Evolutionary conservation across 2,113 vertebrate genomes (phyloP).

Genomic region (Mus spicilegus): DNA sequence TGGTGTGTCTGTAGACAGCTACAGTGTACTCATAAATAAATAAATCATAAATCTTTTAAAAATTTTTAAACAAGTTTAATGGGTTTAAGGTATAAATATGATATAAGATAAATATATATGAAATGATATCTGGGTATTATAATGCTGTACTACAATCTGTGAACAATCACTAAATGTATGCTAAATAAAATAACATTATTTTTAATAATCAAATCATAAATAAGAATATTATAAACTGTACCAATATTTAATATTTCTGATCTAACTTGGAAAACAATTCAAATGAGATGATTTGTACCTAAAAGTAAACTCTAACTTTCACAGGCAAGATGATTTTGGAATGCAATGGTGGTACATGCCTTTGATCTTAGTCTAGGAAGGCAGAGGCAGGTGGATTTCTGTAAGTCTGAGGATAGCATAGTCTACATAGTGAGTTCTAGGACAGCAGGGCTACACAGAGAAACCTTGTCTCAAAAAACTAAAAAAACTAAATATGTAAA

Average conservation of each 20-base stretch:
- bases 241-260: neutral
- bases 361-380: neutral
- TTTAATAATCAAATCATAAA: neutral
- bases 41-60: too few species aligned
- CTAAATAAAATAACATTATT: neutral
- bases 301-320: neutral
- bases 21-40: too few species aligned
- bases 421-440: neutral
- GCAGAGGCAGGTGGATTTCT: neutral
- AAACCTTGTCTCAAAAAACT: neutral
- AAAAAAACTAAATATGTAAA: neutral
- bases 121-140: neutral
- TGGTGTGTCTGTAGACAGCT: too few species aligned
- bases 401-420: neutral
- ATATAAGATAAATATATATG: neutral
- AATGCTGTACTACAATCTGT: neutral
- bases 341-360: rapidly evolving
- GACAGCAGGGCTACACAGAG: neutral
- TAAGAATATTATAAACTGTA: slow-evolving; percentile 3
- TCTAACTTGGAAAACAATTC: neutral
- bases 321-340: neutral
- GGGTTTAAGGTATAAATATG: neutral
- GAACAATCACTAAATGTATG: neutral
- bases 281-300: neutral
- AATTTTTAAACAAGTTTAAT: neutral